Conservation (phyloP, 2,113 vertebrate genomes). For the Protobothrops flavoviridis region DNA sequence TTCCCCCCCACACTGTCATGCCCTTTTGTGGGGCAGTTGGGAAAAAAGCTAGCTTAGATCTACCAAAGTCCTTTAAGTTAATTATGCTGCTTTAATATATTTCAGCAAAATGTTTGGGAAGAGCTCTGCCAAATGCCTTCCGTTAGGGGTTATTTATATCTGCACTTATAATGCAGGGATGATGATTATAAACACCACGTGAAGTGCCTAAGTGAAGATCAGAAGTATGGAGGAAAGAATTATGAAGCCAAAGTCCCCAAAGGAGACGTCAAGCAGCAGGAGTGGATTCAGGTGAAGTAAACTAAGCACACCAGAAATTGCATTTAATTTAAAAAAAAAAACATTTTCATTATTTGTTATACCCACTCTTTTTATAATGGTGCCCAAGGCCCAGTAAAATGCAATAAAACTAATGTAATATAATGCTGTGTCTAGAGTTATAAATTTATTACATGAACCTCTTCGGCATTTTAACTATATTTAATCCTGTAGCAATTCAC, state of each 20-base stretch:
- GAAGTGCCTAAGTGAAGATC: constrained; percentile 88
- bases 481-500: not conserved
- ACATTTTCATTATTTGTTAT: not conserved
- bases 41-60: not conserved
- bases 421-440: not conserved
- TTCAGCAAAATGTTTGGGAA: not conserved
- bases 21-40: not conserved
- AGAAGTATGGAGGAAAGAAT: constrained; percentile 93
- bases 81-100: not conserved
- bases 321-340: not conserved
- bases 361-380: not conserved
- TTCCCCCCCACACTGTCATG: not conserved
- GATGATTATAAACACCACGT: constrained; percentile 86
- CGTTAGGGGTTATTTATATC: not conserved
- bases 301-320: fast-evolving
- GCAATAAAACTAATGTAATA: not conserved
- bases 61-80: not conserved
- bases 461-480: not conserved
- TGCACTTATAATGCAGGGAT: constrained; percentile 73
- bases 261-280: constrained; percentile 91
- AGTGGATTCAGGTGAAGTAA: constrained; percentile 86
- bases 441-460: not conserved
- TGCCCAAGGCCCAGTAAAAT: not conserved
- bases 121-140: not conserved
- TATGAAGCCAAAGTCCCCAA: constrained; percentile 88